A percentile compares a stretch with the other conserved stretches of the same genome.
Evolutionary conservation across 2,888 invertebrate genomes (phyloP).

Genomic region (Agrochola litura): DNA sequence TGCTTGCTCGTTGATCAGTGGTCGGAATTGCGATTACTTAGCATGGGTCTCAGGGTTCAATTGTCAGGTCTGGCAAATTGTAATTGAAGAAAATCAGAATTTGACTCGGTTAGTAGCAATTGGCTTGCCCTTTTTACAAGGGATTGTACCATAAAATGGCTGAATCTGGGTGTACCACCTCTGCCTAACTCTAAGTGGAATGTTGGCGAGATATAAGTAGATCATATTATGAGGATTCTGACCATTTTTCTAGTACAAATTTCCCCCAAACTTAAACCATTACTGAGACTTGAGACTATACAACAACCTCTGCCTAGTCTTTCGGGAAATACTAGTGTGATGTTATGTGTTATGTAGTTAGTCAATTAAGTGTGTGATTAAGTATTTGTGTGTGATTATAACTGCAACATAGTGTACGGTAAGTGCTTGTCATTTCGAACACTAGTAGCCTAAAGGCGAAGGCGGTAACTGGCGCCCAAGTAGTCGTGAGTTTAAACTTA

Average conservation of each 20-base stretch:
- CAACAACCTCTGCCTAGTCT: not conserved
- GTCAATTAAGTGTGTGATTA: slow-evolving; percentile 19
- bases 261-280: not conserved
- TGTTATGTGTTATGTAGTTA: not conserved
- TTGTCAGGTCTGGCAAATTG: not conserved
- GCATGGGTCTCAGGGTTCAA: no score
- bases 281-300: not conserved
- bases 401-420: slow-evolving; percentile 4
- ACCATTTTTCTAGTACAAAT: not conserved
- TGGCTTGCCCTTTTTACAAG: not conserved
- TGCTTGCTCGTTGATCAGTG: not conserved
- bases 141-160: not conserved
- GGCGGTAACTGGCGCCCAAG: slow-evolving; percentile 20
- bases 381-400: no score
- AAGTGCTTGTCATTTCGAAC: slow-evolving; percentile 24
- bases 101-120: no score
- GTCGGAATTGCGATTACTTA: no score
- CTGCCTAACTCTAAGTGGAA: not conserved
- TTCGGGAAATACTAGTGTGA: accelerated
- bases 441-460: slow-evolving; percentile 35
- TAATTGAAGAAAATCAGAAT: not conserved
- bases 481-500: slow-evolving; percentile 32
- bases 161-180: not conserved
- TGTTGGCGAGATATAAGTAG: not conserved
- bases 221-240: not conserved